phyloP scores from a whole-genome alignment of 2,113 vertebrate species.

The Dasyornis broadbenti region DNA sequence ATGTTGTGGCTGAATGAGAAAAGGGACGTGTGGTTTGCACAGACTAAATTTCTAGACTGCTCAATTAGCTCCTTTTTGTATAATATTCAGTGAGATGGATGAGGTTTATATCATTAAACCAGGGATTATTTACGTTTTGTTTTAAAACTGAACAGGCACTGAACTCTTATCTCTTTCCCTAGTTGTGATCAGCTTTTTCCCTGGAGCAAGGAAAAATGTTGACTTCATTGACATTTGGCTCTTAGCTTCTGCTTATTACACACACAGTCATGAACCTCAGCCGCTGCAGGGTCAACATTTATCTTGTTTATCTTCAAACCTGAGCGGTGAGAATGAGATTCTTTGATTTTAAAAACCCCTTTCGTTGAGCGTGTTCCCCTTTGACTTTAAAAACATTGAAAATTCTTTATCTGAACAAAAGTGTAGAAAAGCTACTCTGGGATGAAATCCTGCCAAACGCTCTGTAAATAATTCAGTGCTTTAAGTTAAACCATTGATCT shows the following conservation, averaged over 20 bases:
- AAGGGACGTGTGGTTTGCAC: not conserved
- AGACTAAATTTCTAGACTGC: not conserved
- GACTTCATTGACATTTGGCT: constrained; percentile 3
- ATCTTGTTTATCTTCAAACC: not conserved
- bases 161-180: not conserved
- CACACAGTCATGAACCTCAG: not conserved
- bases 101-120: not conserved
- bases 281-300: not conserved
- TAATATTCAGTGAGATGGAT: not conserved
- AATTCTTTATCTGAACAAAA: not conserved
- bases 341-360: not conserved
- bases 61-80: not conserved
- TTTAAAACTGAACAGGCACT: not conserved
- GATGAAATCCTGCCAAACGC: not conserved
- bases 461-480: not conserved
- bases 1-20: not conserved
- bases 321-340: not conserved
- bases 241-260: not conserved
- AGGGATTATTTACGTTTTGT: not conserved
- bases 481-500: not conserved
- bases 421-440: not conserved
- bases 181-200: not conserved
- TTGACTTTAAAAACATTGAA: not conserved
- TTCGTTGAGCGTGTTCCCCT: not conserved
- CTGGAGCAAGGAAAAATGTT: not conserved